Evolutionary conservation across 2,113 vertebrate species (phyloP).

Genomic region (Cebidichthys violaceus): DNA sequence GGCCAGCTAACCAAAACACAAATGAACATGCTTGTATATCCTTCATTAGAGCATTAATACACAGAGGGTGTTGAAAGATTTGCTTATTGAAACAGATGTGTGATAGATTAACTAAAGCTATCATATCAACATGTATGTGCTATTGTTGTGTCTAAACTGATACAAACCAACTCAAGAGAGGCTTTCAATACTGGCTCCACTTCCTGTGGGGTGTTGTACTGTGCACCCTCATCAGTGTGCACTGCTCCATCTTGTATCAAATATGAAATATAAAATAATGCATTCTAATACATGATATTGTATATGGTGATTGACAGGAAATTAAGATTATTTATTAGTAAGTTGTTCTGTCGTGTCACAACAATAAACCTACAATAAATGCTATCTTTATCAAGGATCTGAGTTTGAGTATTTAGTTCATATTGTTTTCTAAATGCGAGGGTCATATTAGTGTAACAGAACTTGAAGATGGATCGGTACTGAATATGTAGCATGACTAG

Average conservation of each 20-base stretch:
- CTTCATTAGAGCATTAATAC: constrained; percentile 4
- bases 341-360: background rate
- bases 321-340: background rate
- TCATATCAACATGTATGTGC: background rate
- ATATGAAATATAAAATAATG: background rate
- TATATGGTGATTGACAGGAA: background rate
- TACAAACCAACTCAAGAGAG: background rate
- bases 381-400: background rate
- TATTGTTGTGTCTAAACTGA: constrained; percentile 12
- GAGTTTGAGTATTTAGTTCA: background rate
- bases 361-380: background rate
- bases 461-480: background rate
- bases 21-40: background rate
- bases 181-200: no score
- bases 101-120: background rate
- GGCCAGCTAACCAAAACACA: background rate
- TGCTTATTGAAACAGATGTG: background rate
- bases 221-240: background rate
- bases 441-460: background rate
- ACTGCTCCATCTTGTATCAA: background rate
- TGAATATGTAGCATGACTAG: background rate
- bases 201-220: background rate
- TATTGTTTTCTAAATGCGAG: constrained; percentile 1
- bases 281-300: background rate
- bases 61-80: background rate